Percentiles rank a stretch among this genome's conserved stretches.
Evolutionary conservation across 2,888 invertebrate species (phyloP).

Genomic region (Argyresthia albistria): DNA sequence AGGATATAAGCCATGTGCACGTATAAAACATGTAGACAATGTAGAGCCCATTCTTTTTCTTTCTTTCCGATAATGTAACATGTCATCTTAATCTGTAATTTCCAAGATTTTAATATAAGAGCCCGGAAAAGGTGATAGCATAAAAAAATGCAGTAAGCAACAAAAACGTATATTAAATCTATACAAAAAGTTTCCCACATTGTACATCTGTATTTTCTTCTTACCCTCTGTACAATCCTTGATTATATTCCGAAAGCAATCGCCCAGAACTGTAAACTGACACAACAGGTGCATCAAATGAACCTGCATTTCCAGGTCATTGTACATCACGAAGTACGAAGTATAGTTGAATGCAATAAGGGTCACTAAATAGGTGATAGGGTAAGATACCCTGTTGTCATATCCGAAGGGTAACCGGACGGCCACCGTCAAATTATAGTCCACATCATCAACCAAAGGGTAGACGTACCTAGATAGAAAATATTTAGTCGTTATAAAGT

Average conservation of each 20-base stretch:
- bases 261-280: conserved; percentile 37
- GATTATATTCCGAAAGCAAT: conserved; percentile 43
- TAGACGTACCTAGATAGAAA: conserved; percentile 6
- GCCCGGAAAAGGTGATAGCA: too few species aligned
- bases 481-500: too few species aligned
- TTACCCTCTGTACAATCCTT: conserved; percentile 30
- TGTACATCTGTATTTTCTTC: neutral
- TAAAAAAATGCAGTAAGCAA: neutral
- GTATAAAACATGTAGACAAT: too few species aligned
- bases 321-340: conserved; percentile 46
- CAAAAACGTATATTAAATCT: neutral
- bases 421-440: conserved; percentile 43
- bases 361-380: conserved; percentile 26
- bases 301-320: conserved; percentile 42
- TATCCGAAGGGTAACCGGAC: conserved; percentile 36
- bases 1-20: too few species aligned
- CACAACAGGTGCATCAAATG: conserved; percentile 47
- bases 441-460: conserved; percentile 34
- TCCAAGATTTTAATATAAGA: too few species aligned
- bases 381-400: conserved; percentile 24
- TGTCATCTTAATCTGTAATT: too few species aligned
- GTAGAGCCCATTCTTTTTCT: too few species aligned
- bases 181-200: too few species aligned
- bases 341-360: conserved; percentile 31
- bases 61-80: too few species aligned